Evolutionary conservation across 2,113 vertebrate genomes (phyloP), one percentile per base, ranked within the genome.

Genomic region (Psammodynastes pulverulentus): DNA sequence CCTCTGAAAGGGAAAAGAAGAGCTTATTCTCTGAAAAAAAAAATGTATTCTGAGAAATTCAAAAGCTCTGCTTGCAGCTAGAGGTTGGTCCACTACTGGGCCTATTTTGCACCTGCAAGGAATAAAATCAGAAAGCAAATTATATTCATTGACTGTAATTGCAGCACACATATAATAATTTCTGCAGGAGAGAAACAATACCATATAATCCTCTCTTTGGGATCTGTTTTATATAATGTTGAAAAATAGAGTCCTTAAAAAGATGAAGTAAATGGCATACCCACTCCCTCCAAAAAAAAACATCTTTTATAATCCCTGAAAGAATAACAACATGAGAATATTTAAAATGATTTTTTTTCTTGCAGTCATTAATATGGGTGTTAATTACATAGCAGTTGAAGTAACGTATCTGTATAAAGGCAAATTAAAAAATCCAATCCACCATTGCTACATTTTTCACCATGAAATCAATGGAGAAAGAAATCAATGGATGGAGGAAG

Each of bases 291-390:
- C 21, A 46, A 56, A 9, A 89, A 46, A 56, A 9, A 89, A 84
- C 2, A 54, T 9, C 2, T 56, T 79, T 91, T 29, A 2, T 4
- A 89, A 54, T 34, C 0, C 17, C 62, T 94, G 15, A 19, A 72
- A 72, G n/a, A 72, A 34, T 17, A 72, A 34, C 26, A 62, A 67
- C 0, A 9, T 53, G 45, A 15, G 0, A 89, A 0, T 39, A 51
- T 17, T 72, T 88, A 3, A 0, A 67, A 29, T 88, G 2, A 0
- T 95, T 95, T 93, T 92, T 51, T 88, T 89, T 43, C 29, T 79
- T 72, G n/a, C 1, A 0, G 19, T 48, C 2, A 91, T 91, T 92
- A 85, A 10, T 91, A 92, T 85, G 54, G 89, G 56, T n/a, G 0
- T 0, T 92, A 24, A 19, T 2, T 54, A 90, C 43, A 0, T 0